These are phyloP conservation scores for Athalia circularis DNA, from an alignment of 2,888 invertebrate species.

Conservation along the genomic window DNA sequence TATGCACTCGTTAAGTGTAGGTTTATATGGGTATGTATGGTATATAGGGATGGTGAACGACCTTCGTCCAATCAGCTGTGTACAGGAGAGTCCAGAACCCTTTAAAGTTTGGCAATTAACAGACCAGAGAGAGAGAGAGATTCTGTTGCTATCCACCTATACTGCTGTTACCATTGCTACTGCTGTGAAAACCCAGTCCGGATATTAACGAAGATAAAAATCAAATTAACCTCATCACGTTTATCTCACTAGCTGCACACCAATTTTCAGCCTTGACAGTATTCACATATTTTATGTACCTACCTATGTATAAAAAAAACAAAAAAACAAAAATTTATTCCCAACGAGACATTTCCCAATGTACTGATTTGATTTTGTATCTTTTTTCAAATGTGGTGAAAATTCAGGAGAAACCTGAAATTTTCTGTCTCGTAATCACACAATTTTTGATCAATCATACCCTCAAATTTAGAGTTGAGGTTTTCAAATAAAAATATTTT, in stretches of 20 bases:
- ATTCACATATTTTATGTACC: constrained; percentile 49
- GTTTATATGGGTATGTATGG: neutral
- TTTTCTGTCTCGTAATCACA: neutral
- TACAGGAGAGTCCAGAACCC: constrained; percentile 34
- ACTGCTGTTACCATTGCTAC: too few species aligned
- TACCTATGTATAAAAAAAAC: neutral
- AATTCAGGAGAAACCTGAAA: neutral
- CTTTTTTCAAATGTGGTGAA: neutral
- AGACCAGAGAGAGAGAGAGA: constrained; percentile 41
- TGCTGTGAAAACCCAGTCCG: constrained; percentile 50
- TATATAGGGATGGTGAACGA: constrained; percentile 20
- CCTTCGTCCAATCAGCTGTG: constrained; percentile 44
- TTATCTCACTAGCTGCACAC: constrained; percentile 44
- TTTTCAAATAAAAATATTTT: too few species aligned
- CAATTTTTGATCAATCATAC: too few species aligned
- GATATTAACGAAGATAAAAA: constrained; percentile 69
- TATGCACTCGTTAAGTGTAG: too few species aligned
- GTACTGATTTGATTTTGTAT: neutral
- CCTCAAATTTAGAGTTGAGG: too few species aligned
- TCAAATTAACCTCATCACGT: constrained; percentile 67
- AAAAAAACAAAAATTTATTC: neutral
- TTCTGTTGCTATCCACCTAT: too few species aligned
- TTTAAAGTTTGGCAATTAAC: constrained; percentile 54
- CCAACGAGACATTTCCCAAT: neutral
- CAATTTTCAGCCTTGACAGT: constrained; percentile 60